phyloP scores from a whole-genome alignment of 1,140 invertebrate genomes.

The Arctopsyche grandis region DNA sequence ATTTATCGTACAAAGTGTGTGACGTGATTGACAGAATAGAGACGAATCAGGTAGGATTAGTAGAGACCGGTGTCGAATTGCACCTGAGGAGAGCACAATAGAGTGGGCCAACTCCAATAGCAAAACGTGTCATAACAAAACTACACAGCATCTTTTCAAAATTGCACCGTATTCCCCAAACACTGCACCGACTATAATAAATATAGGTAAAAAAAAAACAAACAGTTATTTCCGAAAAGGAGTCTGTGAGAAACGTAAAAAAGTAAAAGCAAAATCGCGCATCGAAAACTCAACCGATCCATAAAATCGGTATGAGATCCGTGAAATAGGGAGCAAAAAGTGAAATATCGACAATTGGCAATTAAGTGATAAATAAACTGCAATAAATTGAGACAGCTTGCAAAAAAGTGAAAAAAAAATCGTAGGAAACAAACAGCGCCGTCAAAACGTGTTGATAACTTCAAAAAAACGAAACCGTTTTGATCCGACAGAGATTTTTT shows the following conservation, averaged over 20 bases:
- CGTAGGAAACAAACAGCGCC: neutral
- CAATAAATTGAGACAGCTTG: neutral
- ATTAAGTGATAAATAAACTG: neutral
- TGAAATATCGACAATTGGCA: neutral
- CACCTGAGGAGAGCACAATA: conserved; percentile 25
- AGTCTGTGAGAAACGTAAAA: neutral
- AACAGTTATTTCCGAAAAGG: neutral
- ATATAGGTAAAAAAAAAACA: neutral
- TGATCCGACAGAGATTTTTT: conserved; percentile 26
- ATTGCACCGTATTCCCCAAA: conserved; percentile 11
- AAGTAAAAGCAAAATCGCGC: neutral
- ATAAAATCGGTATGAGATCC: neutral
- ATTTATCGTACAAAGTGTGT: neutral
- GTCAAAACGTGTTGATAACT: conserved; percentile 28
- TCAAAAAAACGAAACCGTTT: conserved; percentile 14
- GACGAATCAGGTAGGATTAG: conserved; percentile 39
- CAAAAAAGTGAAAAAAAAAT: neutral
- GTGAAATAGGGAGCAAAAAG: neutral
- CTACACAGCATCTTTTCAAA: conserved; percentile 22
- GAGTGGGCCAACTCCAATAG: conserved; percentile 10
- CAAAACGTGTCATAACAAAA: conserved; percentile 42
- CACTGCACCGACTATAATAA: conserved; percentile 3
- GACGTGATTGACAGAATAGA: conserved; percentile 34
- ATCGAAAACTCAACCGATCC: neutral
- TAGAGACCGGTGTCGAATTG: conserved; percentile 18